These are phyloP conservation scores for Hemichromis elongatus DNA, from an alignment of 2,113 vertebrate genomes.

Conservation along the genomic window DNA sequence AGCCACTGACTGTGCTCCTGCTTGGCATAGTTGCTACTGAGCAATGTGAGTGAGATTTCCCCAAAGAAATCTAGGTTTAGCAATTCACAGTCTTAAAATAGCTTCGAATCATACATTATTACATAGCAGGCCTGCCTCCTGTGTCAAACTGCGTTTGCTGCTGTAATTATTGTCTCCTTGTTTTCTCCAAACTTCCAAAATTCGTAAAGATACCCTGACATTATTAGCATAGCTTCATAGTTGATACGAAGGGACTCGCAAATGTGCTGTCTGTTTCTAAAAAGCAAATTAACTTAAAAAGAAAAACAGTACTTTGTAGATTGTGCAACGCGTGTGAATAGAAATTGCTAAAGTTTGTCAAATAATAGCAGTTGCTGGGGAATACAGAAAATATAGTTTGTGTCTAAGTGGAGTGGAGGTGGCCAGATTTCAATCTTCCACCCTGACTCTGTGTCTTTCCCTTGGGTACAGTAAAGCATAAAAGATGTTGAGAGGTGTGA, in stretches of 20 bases:
- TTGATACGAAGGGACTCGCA: conserved; percentile 3
- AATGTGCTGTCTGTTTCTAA: conserved; percentile 26
- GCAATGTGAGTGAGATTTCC: conserved; percentile 50
- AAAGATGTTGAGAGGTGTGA: conserved; percentile 45
- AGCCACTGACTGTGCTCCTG: conserved; percentile 7
- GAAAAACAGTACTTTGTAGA: not conserved
- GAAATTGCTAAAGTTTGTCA: not conserved
- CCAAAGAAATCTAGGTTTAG: conserved; percentile 55
- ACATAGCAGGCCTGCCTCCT: conserved; percentile 26
- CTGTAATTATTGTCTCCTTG: conserved; percentile 47
- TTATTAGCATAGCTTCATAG: conserved; percentile 60
- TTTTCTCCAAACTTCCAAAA: conserved; percentile 26
- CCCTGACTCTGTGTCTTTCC: conserved; percentile 13
- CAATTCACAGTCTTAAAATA: conserved; percentile 62
- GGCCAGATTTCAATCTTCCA: conserved; percentile 47
- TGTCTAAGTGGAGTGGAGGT: not conserved
- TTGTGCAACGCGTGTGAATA: conserved; percentile 2
- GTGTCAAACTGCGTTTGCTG: conserved; percentile 48
- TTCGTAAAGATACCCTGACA: conserved; percentile 14
- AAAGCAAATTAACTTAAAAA: conserved; percentile 16
- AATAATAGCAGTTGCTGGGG: not conserved
- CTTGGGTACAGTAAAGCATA: conserved; percentile 48
- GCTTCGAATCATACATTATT: conserved; percentile 71
- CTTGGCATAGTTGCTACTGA: conserved; percentile 48
- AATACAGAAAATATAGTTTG: not conserved